Percentiles rank a stretch among this genome's conserved stretches.
Evolutionary conservation across 2,797 vertebrate species (phyloP).

Genomic region (Epinephelus coioides): DNA sequence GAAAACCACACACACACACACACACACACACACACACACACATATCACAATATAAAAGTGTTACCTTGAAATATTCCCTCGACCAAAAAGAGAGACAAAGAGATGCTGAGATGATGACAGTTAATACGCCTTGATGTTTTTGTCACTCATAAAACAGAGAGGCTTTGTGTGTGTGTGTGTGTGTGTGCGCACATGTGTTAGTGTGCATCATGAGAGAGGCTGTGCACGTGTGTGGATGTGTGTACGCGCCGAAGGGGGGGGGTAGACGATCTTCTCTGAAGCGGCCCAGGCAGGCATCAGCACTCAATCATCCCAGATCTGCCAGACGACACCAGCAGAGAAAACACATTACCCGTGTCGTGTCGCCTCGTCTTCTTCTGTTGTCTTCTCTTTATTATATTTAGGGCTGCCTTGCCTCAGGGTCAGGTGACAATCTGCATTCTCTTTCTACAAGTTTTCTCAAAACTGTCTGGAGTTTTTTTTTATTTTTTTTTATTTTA

Average conservation of each 20-base stretch:
- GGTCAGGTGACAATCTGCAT: constrained; percentile 87
- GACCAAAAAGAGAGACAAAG: constrained; percentile 66
- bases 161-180: constrained; percentile 27
- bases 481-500: too few species aligned
- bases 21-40: constrained; percentile 10
- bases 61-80: constrained; percentile 70
- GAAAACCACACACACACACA: constrained; percentile 35
- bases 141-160: constrained; percentile 67
- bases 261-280: constrained; percentile 79
- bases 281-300: constrained; percentile 83
- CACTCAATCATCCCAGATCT: constrained; percentile 85
- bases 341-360: constrained; percentile 86
- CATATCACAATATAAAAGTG: constrained; percentile 42
- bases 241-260: constrained; percentile 37
- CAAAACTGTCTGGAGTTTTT: constrained; percentile 82
- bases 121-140: constrained; percentile 77
- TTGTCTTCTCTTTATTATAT: constrained; percentile 87
- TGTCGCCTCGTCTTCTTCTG: constrained; percentile 81
- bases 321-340: constrained; percentile 87
- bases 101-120: constrained; percentile 74
- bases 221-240: constrained; percentile 59
- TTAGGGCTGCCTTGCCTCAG: constrained; percentile 84
- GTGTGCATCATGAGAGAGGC: constrained; percentile 44
- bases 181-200: constrained; percentile 14
- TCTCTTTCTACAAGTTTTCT: constrained; percentile 83